phyloP scores from a whole-genome alignment of 1,140 invertebrate species.

The Neodiprion pinetum region DNA sequence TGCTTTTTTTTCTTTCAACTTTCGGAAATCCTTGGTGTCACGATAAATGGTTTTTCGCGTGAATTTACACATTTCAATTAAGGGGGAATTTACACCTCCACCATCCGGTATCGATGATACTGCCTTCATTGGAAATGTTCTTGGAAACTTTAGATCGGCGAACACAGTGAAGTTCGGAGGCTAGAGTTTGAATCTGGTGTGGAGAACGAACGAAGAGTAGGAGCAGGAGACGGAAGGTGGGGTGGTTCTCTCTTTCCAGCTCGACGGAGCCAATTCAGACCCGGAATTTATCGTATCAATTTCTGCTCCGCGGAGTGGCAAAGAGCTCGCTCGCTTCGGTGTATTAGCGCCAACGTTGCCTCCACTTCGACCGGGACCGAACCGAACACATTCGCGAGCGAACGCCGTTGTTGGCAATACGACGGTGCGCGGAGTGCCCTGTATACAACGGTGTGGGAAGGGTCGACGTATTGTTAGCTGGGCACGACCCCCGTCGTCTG shows the following conservation, averaged over 20 bases:
- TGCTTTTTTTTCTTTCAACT: no score
- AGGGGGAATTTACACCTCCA: no score
- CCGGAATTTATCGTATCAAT: conserved; percentile 73
- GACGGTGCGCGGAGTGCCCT: conserved; percentile 4
- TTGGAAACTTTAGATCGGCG: no score
- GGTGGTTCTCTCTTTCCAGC: conserved; percentile 61
- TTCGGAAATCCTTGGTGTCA: no score
- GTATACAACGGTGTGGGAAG: neutral
- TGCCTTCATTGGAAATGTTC: no score
- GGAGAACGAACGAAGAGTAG: conserved; percentile 2
- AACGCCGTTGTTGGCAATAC: neutral
- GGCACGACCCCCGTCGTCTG: conserved; percentile 32
- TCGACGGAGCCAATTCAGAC: conserved; percentile 69
- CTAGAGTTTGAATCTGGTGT: no score
- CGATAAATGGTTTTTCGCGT: no score
- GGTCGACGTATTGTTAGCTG: conserved; percentile 44
- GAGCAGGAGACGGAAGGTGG: conserved; percentile 11
- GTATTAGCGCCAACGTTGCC: conserved; percentile 58
- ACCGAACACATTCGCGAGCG: conserved; percentile 15
- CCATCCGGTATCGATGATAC: no score
- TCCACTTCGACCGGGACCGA: conserved; percentile 21
- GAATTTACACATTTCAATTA: no score
- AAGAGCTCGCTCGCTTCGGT: conserved; percentile 63
- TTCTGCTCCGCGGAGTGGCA: conserved; percentile 70
- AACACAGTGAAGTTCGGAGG: no score